Conservation (phyloP, 1,140 invertebrate species). For the Penaeus vannamei region DNA sequence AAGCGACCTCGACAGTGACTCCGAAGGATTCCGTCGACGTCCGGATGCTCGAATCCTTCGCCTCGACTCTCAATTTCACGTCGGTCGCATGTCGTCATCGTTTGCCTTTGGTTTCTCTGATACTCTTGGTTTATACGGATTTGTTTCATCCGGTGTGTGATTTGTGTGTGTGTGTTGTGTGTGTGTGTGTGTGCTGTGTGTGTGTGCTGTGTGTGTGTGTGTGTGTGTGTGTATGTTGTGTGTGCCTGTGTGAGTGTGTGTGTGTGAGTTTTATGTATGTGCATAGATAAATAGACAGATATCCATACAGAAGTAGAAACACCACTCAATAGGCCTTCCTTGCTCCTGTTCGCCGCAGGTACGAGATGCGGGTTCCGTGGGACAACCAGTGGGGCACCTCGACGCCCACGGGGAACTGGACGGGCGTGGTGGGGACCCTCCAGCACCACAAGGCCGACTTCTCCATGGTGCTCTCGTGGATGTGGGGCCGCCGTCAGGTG, state of each 20-base stretch:
- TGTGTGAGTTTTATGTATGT: too few relatives aligned
- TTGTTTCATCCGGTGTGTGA: too few relatives aligned
- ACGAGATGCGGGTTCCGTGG: constrained; percentile 58
- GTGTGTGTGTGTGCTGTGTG: too few relatives aligned
- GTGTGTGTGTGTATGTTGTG: too few relatives aligned
- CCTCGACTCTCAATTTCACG: constrained; percentile 42
- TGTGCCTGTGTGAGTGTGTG: too few relatives aligned
- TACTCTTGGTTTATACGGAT: too few relatives aligned
- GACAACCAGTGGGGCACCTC: constrained; percentile 57
- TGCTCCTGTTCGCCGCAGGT: neutral
- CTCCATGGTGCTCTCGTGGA: constrained; percentile 56
- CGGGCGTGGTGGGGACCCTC: constrained; percentile 54
- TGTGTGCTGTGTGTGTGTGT: too few relatives aligned
- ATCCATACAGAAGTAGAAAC: too few relatives aligned
- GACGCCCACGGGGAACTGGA: constrained; percentile 52
- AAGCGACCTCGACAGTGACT: constrained; percentile 28
- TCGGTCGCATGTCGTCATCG: neutral
- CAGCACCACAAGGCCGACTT: constrained; percentile 62
- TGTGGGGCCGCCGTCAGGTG: constrained; percentile 31
- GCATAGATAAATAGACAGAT: too few relatives aligned
- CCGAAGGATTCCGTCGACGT: constrained; percentile 46
- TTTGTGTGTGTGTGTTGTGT: too few relatives aligned
- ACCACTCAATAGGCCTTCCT: too few relatives aligned
- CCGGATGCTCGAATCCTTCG: constrained; percentile 28
- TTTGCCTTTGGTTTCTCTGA: too few relatives aligned